Percentiles rank a stretch among this genome's conserved stretches.
phyloP scores from a whole-genome alignment of 1,140 invertebrate species.

The Trachymyrmex cornetzi region DNA sequence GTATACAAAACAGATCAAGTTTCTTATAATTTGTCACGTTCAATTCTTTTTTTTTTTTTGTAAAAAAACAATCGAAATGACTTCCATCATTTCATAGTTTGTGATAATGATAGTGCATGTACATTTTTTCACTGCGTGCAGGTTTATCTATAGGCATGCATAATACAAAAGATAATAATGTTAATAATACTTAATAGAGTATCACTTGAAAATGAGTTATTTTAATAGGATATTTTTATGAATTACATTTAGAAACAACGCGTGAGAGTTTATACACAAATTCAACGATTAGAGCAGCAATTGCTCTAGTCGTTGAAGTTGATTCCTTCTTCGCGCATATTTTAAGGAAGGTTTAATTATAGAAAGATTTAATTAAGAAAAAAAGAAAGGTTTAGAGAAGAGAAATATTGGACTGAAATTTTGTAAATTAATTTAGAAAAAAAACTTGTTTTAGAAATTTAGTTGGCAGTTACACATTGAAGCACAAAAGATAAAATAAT shows the following conservation, averaged over 20 bases:
- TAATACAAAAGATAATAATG: slow-evolving; percentile 19
- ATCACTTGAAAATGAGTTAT: neutral
- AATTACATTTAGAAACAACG: neutral
- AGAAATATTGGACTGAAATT: too few species aligned
- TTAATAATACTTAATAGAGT: neutral
- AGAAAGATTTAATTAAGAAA: too few species aligned
- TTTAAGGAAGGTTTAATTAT: too few species aligned
- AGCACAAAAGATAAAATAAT: too few species aligned
- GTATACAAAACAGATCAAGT: neutral
- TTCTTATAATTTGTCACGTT: neutral
- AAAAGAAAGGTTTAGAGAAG: too few species aligned
- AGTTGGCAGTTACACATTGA: too few species aligned
- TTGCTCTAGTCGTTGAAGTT: neutral
- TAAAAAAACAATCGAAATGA: neutral
- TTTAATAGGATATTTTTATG: neutral
- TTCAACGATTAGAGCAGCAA: neutral
- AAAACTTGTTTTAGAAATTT: too few species aligned
- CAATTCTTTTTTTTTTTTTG: neutral
- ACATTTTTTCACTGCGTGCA: neutral
- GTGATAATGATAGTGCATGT: too few species aligned
- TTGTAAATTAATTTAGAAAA: too few species aligned
- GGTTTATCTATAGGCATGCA: neutral
- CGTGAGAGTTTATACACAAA: neutral
- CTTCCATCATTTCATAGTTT: neutral
- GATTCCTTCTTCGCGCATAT: too few species aligned